Evolutionary conservation across 1,140 invertebrate species (phyloP).

Genomic region (Dendrolimus punctatus): DNA sequence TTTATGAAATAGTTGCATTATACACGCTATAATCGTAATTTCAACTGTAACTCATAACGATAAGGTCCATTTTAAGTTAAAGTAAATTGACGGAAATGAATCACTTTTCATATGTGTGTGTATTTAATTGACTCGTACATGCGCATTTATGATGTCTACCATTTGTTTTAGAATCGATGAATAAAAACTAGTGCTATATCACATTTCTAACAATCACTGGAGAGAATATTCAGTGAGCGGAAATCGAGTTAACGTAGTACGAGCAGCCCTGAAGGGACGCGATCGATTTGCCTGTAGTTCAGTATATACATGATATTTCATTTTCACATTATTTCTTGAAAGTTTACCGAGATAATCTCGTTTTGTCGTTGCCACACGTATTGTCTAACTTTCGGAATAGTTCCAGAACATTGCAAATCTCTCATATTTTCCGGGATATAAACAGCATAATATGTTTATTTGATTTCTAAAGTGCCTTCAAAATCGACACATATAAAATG

Average conservation of each 20-base stretch:
- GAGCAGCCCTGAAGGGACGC: conserved; percentile 15
- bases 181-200: background rate
- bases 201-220: background rate
- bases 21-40: conserved; percentile 1
- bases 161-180: too few species aligned
- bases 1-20: background rate
- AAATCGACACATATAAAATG: too few species aligned
- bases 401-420: too few species aligned
- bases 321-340: conserved; percentile 7
- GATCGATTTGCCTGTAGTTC: conserved; percentile 24
- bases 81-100: too few species aligned
- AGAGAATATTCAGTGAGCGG: conserved; percentile 3
- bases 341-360: background rate
- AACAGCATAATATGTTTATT: too few species aligned
- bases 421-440: too few species aligned
- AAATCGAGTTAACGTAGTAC: conserved; percentile 15
- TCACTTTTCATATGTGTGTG: conserved; percentile 18
- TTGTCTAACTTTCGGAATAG: too few species aligned
- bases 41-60: too few species aligned
- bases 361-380: too few species aligned
- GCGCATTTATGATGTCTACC: too few species aligned
- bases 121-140: conserved; percentile 34
- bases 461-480: too few species aligned
- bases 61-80: too few species aligned
- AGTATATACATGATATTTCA: conserved; percentile 14